A percentile compares a stretch with the other conserved stretches of the same genome.
phyloP scores from a whole-genome alignment of 1,140 invertebrate genomes.

The Cryptotermes secundus region DNA sequence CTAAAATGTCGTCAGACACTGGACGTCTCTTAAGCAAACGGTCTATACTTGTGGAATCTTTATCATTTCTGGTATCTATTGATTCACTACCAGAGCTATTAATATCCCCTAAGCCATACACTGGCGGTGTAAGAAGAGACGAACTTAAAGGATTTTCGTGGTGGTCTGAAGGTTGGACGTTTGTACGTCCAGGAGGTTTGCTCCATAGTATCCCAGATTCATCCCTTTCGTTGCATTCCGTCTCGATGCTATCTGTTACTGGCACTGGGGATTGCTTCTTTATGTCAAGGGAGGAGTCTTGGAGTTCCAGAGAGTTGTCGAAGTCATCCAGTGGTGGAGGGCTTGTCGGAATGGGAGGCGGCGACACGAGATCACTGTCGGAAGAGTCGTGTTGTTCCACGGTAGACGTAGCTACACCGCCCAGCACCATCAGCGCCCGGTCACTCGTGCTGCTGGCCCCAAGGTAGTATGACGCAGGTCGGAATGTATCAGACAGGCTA shows the following conservation, averaged over 20 bases:
- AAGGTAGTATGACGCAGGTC: constrained; percentile 83
- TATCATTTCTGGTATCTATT: constrained; percentile 56
- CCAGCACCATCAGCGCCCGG: constrained; percentile 46
- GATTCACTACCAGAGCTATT: constrained; percentile 44
- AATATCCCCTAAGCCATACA: background rate
- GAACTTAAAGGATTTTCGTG: background rate
- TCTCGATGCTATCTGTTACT: background rate
- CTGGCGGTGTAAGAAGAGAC: background rate
- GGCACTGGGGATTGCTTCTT: constrained; percentile 2
- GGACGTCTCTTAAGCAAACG: constrained; percentile 68
- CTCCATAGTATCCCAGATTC: background rate
- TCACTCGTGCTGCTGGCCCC: constrained; percentile 56
- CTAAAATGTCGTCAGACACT: constrained; percentile 60
- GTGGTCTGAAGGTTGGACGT: too few species aligned
- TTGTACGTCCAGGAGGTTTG: background rate
- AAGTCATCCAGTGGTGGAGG: constrained; percentile 70
- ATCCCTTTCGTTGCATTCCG: background rate
- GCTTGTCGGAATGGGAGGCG: constrained; percentile 76
- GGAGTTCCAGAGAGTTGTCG: constrained; percentile 50
- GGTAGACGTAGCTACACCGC: constrained; percentile 37
- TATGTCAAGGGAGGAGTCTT: constrained; percentile 43
- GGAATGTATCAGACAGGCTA: constrained; percentile 81
- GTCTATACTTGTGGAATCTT: constrained; percentile 50
- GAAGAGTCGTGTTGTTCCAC: constrained; percentile 73
- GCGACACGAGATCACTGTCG: constrained; percentile 76